Evolutionary conservation across 2,113 vertebrate genomes (phyloP).

Genomic region (Caloenas nicobarica): DNA sequence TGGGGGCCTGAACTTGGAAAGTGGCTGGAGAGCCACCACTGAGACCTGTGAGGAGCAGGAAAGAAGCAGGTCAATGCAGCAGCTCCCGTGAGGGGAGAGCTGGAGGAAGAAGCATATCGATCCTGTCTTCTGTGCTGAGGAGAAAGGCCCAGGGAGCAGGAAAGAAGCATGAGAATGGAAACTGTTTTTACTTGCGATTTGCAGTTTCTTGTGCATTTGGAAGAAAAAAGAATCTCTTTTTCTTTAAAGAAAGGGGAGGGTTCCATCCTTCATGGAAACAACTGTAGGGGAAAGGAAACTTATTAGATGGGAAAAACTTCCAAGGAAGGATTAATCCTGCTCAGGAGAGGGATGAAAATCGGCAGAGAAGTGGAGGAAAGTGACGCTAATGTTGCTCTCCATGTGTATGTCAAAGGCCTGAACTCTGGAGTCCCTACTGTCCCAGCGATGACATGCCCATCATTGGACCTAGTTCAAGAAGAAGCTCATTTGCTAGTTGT

Average conservation of each 20-base stretch:
- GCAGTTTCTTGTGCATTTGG: background rate
- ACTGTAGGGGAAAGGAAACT: background rate
- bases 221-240: fast-evolving
- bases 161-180: background rate
- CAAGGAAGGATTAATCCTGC: background rate
- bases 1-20: background rate
- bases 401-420: background rate
- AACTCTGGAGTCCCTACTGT: background rate
- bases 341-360: background rate
- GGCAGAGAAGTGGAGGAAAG: background rate
- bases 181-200: background rate
- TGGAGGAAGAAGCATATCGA: background rate
- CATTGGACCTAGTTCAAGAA: background rate
- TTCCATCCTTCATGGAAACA: background rate
- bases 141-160: background rate
- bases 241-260: background rate
- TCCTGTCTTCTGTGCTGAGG: background rate
- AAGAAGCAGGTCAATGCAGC: background rate
- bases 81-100: background rate
- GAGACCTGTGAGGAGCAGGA: background rate
- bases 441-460: background rate
- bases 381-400: background rate
- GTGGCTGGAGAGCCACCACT: background rate
- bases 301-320: background rate
- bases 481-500: background rate